Evolutionary conservation across 2,888 invertebrate genomes (phyloP), one percentile per base, ranked within the genome.

Genomic region (Caenorhabditis imperialis): DNA sequence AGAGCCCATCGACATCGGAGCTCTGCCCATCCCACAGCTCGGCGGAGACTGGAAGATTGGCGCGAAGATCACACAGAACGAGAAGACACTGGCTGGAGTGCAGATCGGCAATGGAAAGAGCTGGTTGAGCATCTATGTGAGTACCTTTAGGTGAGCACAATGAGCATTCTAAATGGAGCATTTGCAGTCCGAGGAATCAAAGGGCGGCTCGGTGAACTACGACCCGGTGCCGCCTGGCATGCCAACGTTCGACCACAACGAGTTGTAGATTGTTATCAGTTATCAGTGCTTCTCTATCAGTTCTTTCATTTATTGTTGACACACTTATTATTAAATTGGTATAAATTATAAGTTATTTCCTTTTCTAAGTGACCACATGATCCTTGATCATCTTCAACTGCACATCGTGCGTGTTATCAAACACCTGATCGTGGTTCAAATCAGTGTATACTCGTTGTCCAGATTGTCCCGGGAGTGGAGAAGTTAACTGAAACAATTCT

Each of bases 381-480:
- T 87, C 79, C 1, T 50, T 51, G 25, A 86, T 82, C 86, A 86
- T 86, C 23, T 67, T 60, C 20, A 84, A 55, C 50, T 82, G 83
- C 12, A 82, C 70, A n/a, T 79, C 75, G 57, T 83, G 83, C 1
- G 86, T 83, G 44, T 85, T 75, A 57, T 82, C 80, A 75, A 85
- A 87, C 3, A 81, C 79, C 57, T 81, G 77, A 50, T 79, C 82
- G 37, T 87, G 87, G 63, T 84, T 85, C 35, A 82, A 69, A 40
- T 85, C 84, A 6, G 74, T 77, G 69, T 76, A 87, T 12, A 81
- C 78, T 38, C 82, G 78, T 61, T 86, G 83, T 14, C 84, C 87
- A n/a, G 79, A 65, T 61, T 87, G 85, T 3, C 83, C 84, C 4
- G 85, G 79, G 4, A 86, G 74, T 62, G 78, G 84, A 1, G 76